Base-by-base conservation (phyloP, 2,113 vertebrate genomes). In the Noturus placidus region DNA sequence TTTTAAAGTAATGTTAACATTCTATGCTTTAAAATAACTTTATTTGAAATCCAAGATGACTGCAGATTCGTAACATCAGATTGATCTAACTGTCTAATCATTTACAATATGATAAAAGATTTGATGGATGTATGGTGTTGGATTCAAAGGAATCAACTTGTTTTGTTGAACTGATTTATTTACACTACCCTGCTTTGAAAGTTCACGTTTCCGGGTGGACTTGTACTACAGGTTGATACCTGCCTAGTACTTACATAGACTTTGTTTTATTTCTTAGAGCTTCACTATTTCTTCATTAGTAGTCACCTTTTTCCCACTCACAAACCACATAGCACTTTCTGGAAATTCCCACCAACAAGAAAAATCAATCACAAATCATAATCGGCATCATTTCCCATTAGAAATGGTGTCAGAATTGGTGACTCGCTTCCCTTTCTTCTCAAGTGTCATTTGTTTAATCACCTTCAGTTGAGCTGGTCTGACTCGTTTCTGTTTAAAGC, bases 401-500 rank as follows among this genome's bases (percentile, higher is more conserved):
- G n/a, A 82, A 87, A 78, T 25, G 2, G 20, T 1, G 7, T 38
- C 22, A 38, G 56, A 80, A 70, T 80, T 33, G 27, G 59, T 81
- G 54, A 14, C 15, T 81, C 30, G 15, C 42, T 81, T 63, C 57
- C 17, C 67, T 50, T 42, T 79, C n/a, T 54, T n/a, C 42, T 50
- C 14, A 33, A 42, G 15, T 87, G 56, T 56, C 35, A 77, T 88
- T 70, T 82, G 69, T 72, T 77, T 82, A 72, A 56, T 76, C 83
- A 81, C 22, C 19, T 76, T 79, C 54, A 54, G 67, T 38, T 38
- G 19, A 83, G 81, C 86, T 87, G 88, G 91, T 90, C 78, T 57
- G 77, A 89, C 89, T 90, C 11, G 84, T 82, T 90, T 85, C 77
- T 38, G 59, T 54, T 88, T 70, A 90, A 88, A 83, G 80, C 79